phyloP scores from a whole-genome alignment of 2,113 vertebrate genomes.

The Sula dactylatra region DNA sequence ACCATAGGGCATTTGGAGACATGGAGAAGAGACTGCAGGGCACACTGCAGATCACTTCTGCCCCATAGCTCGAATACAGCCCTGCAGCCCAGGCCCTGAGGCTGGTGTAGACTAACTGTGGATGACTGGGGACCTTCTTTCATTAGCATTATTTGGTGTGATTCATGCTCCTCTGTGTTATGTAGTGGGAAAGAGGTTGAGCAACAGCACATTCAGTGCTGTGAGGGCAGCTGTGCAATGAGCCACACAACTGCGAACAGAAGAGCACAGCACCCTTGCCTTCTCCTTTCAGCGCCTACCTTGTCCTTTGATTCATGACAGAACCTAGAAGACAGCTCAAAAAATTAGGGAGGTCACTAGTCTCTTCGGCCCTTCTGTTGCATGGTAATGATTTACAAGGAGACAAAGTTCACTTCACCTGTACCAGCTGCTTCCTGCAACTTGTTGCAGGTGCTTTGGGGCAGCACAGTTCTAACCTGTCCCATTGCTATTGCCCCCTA shows the following conservation, averaged over 20 bases:
- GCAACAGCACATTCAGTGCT: fast-evolving
- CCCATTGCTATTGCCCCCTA: not conserved
- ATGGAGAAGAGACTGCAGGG: not conserved
- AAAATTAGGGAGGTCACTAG: not conserved
- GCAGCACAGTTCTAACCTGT: not conserved
- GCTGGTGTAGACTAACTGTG: not conserved
- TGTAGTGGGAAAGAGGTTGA: not conserved
- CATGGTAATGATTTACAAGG: not conserved
- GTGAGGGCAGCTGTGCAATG: not conserved
- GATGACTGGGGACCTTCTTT: not conserved
- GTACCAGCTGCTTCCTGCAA: not conserved
- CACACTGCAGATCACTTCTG: not conserved
- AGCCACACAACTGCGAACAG: not conserved
- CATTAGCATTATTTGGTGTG: not conserved
- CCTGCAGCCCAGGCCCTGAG: not conserved
- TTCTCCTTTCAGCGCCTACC: not conserved
- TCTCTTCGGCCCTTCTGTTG: not conserved
- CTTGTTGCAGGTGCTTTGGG: not conserved
- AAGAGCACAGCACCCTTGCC: not conserved
- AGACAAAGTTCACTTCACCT: not conserved
- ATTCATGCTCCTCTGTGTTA: not conserved
- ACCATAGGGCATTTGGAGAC: not conserved
- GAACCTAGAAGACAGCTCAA: not conserved
- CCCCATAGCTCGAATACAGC: not conserved
- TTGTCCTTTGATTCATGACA: not conserved